Evolutionary conservation across 1,140 invertebrate species (phyloP), one percentile per base, ranked within the genome.

Genomic region (Gerris buenoi): DNA sequence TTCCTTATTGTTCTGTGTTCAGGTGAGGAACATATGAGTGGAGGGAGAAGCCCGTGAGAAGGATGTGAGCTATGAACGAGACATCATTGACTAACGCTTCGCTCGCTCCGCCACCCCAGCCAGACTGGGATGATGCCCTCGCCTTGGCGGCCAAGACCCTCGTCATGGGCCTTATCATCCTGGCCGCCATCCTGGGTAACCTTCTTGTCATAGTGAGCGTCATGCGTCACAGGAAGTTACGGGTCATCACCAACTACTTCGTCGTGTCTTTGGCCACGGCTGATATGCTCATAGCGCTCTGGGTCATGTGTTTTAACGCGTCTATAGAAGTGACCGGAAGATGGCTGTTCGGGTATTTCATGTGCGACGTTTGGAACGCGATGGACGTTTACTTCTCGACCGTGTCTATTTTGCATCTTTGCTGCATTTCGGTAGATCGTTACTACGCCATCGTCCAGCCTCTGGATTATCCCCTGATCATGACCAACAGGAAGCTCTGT

Each of bases 361-460:
- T 95, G 87, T 97, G 94, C 77, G 91, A 95, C 76, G 86, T 96
- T 13, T 97, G 92, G 90, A 97, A 96, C 75, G 92, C 91, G 0
- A 84, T 96, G 70, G 95, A 97, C 77, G 95, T 97, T 0, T 91
- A 95, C 73, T 97, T 96, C 76, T 93, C 89, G 60, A 95, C 93
- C 0, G 90, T 89, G 0, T 94, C 91, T 18, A 58, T 95, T 90
- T 74, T 97, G 89, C 79, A 96, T 95, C 77, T 95, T 79, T 86
- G 93, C 75, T 86, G 84, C 72, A 87, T 87, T 67, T 80, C 79
- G 68, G 80, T 86, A 68, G 85, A 87, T 73, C 73, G 84, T n/a
- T 93, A 93, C 73, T 93, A 91, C 76, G 91, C 91, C 1, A 94
- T 95, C 33, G 91, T 93, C 0, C 89, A 91, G 73, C 91, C 91